A percentile compares a stretch with the other conserved stretches of the same genome.
Evolutionary conservation across 1,140 invertebrate species (phyloP).

Genomic region (Acromyrmex echinatior): DNA sequence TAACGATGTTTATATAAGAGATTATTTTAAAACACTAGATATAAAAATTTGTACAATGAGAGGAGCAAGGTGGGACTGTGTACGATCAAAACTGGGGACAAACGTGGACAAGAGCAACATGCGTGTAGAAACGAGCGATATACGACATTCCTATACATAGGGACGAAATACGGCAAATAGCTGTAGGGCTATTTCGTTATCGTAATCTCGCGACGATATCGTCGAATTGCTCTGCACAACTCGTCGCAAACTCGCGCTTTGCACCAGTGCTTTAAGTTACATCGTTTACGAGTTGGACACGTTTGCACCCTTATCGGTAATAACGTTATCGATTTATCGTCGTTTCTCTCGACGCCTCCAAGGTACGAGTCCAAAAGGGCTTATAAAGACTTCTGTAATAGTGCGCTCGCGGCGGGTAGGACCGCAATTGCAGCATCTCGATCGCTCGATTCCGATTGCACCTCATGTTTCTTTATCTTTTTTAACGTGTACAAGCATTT

Average conservation of each 20-base stretch:
- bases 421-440: constrained; percentile 8
- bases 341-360: constrained; percentile 25
- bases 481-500: not conserved
- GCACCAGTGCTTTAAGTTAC: constrained; percentile 22
- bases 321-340: constrained; percentile 62
- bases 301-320: constrained; percentile 53
- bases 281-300: constrained; percentile 39
- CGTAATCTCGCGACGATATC: constrained; percentile 51
- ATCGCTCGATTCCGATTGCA: constrained; percentile 1
- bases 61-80: not conserved
- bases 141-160: not conserved
- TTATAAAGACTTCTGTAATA: constrained; percentile 42
- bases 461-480: constrained; percentile 5
- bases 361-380: constrained; percentile 22
- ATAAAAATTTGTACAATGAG: not conserved
- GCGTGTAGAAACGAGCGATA: constrained; percentile 3
- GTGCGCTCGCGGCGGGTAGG: not conserved
- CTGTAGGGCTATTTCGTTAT: constrained; percentile 53
- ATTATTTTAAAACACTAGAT: constrained; percentile 11
- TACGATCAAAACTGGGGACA: no score
- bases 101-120: not conserved
- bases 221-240: constrained; percentile 35
- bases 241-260: constrained; percentile 29
- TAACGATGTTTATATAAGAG: not conserved
- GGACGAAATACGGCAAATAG: constrained; percentile 27